Evolutionary conservation across 2,113 vertebrate species (phyloP).

Genomic region (Pleuronectes platessa): DNA sequence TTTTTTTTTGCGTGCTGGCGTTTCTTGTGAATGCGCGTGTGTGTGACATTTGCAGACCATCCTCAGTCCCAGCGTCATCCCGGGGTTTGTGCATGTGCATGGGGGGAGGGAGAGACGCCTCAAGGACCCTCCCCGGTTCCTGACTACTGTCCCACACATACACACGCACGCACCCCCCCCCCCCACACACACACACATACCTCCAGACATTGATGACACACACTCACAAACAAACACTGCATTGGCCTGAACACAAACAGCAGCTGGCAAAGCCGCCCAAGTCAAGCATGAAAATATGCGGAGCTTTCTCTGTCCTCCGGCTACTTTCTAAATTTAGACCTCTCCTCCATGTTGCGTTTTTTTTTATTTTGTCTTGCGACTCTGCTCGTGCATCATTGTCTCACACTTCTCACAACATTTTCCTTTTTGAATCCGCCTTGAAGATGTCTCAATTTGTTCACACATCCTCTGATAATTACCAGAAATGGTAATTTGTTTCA

Average conservation of each 20-base stretch:
- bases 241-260: slow-evolving; percentile 63
- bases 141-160: not conserved
- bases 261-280: slow-evolving; percentile 74
- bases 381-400: not conserved
- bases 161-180: not conserved
- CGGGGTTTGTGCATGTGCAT: slow-evolving; percentile 40
- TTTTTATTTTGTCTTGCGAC: slow-evolving; percentile 26
- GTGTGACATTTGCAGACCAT: slow-evolving; percentile 71
- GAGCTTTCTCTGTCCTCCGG: slow-evolving; percentile 74
- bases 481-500: no score
- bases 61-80: slow-evolving; percentile 54
- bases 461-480: not conserved
- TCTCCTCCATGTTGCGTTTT: slow-evolving; percentile 4
- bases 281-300: slow-evolving; percentile 76
- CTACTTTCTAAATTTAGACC: slow-evolving; percentile 71
- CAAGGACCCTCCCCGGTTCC: slow-evolving; percentile 44
- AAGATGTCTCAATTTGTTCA: not conserved
- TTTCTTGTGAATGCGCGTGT: slow-evolving; percentile 5
- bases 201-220: slow-evolving; percentile 58
- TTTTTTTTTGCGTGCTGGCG: slow-evolving; percentile 2
- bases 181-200: slow-evolving; percentile 13
- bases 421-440: no score
- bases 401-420: no score
- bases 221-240: slow-evolving; percentile 59
- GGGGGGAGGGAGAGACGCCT: slow-evolving; percentile 67